A percentile compares a stretch with the other conserved stretches of the same genome.
phyloP scores from a whole-genome alignment of 2,888 invertebrate species.

The Pseudococcus viburni region DNA sequence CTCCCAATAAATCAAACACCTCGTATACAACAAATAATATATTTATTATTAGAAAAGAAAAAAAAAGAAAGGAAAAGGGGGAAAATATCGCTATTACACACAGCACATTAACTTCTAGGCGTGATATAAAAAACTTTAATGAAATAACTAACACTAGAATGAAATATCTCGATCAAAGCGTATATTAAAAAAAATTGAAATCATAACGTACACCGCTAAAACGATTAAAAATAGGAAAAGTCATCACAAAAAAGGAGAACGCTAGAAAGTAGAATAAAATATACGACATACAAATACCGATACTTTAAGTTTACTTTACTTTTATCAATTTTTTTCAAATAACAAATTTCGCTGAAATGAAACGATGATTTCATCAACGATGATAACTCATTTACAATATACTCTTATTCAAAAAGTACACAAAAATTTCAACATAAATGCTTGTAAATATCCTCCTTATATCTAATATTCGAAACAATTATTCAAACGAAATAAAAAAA shows the following conservation, averaged over 20 bases:
- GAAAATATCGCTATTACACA: constrained; percentile 55
- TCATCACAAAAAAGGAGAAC: constrained; percentile 53
- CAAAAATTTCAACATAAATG: constrained; percentile 43
- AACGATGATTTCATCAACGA: neutral
- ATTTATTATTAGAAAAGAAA: constrained; percentile 60
- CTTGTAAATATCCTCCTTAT: constrained; percentile 11
- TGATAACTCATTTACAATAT: constrained; percentile 11
- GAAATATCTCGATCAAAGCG: constrained; percentile 62
- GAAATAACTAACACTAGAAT: constrained; percentile 55
- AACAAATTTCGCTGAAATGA: constrained; percentile 10
- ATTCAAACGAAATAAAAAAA: constrained; percentile 6
- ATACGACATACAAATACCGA: constrained; percentile 29
- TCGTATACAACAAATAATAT: constrained; percentile 59
- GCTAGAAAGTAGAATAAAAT: constrained; percentile 38
- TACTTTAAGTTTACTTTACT: neutral
- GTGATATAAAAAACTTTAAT: constrained; percentile 60
- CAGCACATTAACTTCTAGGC: constrained; percentile 54
- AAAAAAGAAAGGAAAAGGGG: constrained; percentile 13
- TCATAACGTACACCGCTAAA: constrained; percentile 55
- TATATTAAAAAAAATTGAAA: constrained; percentile 59
- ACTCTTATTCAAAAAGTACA: constrained; percentile 4
- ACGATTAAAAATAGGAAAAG: constrained; percentile 60
- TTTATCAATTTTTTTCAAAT: constrained; percentile 9
- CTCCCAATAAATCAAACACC: neutral
- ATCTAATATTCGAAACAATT: neutral